Percentiles rank a stretch among this genome's conserved stretches.
Conservation (phyloP, 2,797 vertebrate genomes). For the Phrynocephalus vlangalii region DNA sequence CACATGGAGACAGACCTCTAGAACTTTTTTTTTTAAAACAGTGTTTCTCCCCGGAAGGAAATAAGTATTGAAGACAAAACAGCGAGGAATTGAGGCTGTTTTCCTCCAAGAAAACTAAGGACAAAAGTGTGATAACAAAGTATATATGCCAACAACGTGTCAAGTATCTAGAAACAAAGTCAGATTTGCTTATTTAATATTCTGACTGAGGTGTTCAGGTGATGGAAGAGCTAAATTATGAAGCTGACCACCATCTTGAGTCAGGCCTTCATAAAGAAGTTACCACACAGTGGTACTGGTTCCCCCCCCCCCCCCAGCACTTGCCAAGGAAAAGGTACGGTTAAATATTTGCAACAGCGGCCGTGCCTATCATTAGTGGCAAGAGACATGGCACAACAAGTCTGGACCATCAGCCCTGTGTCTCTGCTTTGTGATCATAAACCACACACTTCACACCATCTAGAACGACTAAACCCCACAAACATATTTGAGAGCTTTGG, state of each 20-base stretch:
- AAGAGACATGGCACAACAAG: slow-evolving; percentile 16
- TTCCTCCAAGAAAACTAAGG: slow-evolving; percentile 4
- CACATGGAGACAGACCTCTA: not conserved
- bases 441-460: not conserved
- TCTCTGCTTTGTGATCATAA: not conserved
- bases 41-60: not conserved
- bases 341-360: not conserved
- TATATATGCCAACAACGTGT: slow-evolving; percentile 38
- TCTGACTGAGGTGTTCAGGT: slow-evolving; percentile 37
- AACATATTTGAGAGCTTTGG: slow-evolving; percentile 6
- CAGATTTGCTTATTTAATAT: slow-evolving; percentile 16
- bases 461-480: slow-evolving; percentile 5
- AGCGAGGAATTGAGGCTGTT: slow-evolving; percentile 10
- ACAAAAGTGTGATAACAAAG: slow-evolving; percentile 26
- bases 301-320: not conserved
- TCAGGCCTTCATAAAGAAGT: not conserved
- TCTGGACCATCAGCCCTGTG: not conserved
- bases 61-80: not conserved
- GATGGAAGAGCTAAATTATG: slow-evolving; percentile 29
- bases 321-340: not conserved
- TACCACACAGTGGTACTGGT: slow-evolving; percentile 23
- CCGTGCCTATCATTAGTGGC: fast-evolving
- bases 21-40: slow-evolving; percentile 2
- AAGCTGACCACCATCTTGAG: slow-evolving; percentile 29
- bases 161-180: slow-evolving; percentile 45